Percentiles rank a stretch among this genome's conserved stretches.
Conservation (phyloP, 2,888 invertebrate species). For the Drosophila percnosoma region DNA sequence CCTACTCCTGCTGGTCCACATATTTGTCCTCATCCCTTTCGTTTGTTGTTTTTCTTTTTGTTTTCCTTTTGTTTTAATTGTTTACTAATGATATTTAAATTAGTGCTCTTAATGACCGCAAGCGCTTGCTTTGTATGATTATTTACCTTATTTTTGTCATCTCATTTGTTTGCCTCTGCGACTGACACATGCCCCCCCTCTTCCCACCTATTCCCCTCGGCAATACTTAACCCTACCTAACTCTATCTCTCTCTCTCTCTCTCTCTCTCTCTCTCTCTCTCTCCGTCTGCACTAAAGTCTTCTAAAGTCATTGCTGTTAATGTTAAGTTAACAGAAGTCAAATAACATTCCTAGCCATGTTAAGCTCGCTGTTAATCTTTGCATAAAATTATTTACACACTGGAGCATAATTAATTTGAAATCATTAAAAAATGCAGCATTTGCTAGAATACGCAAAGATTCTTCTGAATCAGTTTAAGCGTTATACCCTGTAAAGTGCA, state of each 20-base stretch:
- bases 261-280: no score
- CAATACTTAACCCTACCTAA: neutral
- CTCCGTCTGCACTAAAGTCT: neutral
- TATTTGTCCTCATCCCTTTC: slow-evolving; percentile 24
- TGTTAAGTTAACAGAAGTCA: neutral
- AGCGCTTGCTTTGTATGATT: slow-evolving; percentile 55
- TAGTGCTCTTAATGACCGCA: slow-evolving; percentile 74
- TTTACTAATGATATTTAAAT: slow-evolving; percentile 80
- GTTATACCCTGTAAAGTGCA: neutral
- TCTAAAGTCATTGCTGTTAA: neutral
- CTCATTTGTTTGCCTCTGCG: slow-evolving; percentile 39
- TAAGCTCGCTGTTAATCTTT: neutral
- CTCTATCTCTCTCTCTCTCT: neutral
- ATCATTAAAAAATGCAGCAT: neutral
- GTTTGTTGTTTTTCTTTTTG: slow-evolving; percentile 16
- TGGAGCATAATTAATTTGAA: neutral
- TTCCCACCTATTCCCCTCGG: neutral
- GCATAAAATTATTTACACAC: neutral
- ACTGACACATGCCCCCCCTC: slow-evolving; percentile 14
- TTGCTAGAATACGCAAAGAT: neutral
- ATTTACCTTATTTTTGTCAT: slow-evolving; percentile 40
- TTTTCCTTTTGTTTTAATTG: slow-evolving; percentile 70
- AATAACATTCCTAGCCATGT: neutral
- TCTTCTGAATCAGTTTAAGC: neutral
- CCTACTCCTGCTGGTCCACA: slow-evolving; percentile 14